Percentiles rank a stretch among this genome's conserved stretches.
phyloP scores from a whole-genome alignment of 2,113 vertebrate species.

The Prietella phreatophila region DNA sequence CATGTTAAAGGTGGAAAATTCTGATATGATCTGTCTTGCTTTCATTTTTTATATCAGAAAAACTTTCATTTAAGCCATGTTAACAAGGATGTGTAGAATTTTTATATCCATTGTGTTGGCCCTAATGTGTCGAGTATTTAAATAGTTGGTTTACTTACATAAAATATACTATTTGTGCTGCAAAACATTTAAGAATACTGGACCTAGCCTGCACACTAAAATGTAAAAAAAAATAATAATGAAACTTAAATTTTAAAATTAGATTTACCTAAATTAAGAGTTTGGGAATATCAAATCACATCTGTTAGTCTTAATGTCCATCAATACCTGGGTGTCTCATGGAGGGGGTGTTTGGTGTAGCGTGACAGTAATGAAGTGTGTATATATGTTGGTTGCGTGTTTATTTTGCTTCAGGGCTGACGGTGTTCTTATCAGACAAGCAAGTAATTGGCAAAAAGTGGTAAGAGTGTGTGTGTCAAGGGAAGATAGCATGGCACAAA shows the following conservation, averaged over 20 bases:
- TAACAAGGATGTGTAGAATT: too few relatives aligned
- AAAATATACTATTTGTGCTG: background rate
- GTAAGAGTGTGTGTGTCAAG: background rate
- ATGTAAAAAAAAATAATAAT: background rate
- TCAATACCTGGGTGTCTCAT: background rate
- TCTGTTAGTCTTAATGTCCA: background rate
- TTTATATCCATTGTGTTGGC: too few relatives aligned
- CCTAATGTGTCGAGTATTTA: background rate
- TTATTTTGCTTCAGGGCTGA: background rate
- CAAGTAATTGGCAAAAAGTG: background rate
- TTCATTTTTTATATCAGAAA: background rate
- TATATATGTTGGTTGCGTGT: background rate
- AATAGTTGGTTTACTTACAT: too few relatives aligned
- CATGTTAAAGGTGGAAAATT: background rate
- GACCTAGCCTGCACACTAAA: too few relatives aligned
- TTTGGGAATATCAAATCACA: background rate
- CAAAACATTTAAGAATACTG: too few relatives aligned
- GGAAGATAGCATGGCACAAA: background rate
- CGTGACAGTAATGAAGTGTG: background rate
- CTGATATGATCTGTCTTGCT: background rate
- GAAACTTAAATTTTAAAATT: background rate
- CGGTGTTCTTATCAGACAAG: conserved; percentile 11
- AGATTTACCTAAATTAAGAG: background rate
- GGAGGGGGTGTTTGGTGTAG: background rate
- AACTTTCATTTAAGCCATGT: too few relatives aligned